Conservation (phyloP, 2,113 vertebrate species). For the Centropristis striata region DNA sequence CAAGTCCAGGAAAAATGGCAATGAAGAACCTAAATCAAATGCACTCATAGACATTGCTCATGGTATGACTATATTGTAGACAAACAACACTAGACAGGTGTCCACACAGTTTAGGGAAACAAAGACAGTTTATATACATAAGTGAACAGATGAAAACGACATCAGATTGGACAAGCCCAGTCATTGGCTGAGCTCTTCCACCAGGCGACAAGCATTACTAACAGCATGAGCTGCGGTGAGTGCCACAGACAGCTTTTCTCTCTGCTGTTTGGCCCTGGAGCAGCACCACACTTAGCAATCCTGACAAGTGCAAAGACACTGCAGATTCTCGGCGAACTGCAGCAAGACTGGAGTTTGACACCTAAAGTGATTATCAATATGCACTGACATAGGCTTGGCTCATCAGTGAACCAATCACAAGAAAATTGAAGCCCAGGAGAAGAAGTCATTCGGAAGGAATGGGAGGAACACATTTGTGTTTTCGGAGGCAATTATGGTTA, state of each 20-base stretch:
- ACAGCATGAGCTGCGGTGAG: constrained; percentile 7
- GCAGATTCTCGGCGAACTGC: neutral
- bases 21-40: neutral
- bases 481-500: neutral
- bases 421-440: constrained; percentile 24
- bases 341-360: constrained; percentile 18
- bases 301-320: constrained; percentile 28
- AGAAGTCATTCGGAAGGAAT: neutral
- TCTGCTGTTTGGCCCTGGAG: constrained; percentile 13
- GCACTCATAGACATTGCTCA: neutral
- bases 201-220: constrained; percentile 22
- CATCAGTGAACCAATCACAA: constrained; percentile 42
- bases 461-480: neutral
- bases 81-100: neutral
- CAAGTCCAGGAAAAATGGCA: neutral
- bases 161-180: constrained; percentile 16
- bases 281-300: neutral
- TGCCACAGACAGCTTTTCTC: constrained; percentile 11
- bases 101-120: constrained; percentile 4
- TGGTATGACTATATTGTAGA: neutral
- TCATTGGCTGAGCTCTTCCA: constrained; percentile 1
- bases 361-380: constrained; percentile 32
- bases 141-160: neutral
- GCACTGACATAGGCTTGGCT: constrained; percentile 6
- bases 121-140: neutral